Base-by-base conservation (phyloP, 1,140 invertebrate species). In the Drosophila mayri region DNA sequence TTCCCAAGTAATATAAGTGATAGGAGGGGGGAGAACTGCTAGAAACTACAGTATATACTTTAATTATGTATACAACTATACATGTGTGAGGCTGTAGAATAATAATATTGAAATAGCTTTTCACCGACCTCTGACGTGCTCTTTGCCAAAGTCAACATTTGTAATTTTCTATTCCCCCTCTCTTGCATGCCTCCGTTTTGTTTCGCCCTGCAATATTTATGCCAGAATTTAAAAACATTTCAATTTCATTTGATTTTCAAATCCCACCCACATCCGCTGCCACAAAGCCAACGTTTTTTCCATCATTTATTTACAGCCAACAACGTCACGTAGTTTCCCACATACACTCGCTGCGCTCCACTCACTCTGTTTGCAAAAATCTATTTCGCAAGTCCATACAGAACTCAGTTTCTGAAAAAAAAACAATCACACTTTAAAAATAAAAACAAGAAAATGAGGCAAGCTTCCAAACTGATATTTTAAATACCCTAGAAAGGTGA, bases 281-380 rank as follows among this genome's bases (percentile, higher is more conserved):
- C 68, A 60, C 28, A 58, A 37, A 38, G 50, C 35, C 50, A 70
- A 20, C 28, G 7, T 37, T 37, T 20, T 66, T 50, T 41, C 54
- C 70, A 76, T 76, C 55, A 68, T 77, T 77, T 77, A 77, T 77
- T 77, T 77, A 77, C 74, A 50, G 30, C 37, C 65, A 55, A 65
- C 75, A 55, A 65, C 63, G 63, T 76, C 74, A 76, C 73, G 74
- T 68, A 76, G 60, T 30, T 50, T 50, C 20, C 18, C 41, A 55
- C 46, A 47, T 7, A 25, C 14, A 55, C 50, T 22, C 35, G 52
- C 35, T 25, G 52, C 52, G 52, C 52, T 55, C 35, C 35, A 55
- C 44, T 65, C 47, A 44, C 61, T 60, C 22, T 57, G 44, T 74
- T 74, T 76, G 47, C 28, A 44, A 78, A 78, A 78, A 71, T 71